Base-by-base conservation (phyloP, 2,797 vertebrate genomes). In the Coranthus polyacanthus region DNA sequence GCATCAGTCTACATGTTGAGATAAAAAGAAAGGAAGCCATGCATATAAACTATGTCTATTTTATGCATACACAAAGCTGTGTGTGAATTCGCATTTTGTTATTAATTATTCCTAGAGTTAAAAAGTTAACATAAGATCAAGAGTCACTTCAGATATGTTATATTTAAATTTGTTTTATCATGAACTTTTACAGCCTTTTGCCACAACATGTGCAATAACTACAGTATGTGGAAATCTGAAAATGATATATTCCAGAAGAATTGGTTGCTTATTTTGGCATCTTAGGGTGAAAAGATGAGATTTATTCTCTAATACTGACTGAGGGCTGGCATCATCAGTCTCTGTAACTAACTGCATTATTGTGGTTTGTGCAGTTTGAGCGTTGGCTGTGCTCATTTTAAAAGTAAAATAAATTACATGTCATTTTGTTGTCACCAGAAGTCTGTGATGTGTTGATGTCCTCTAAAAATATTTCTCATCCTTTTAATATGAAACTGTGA, bases 251-350 rank as follows among this genome's bases (percentile, higher is more conserved):
- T 32, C 45, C 13, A 43, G 2, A 59, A 24, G 9, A 56, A 51
- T 44, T 42, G 12, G 16, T 20, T 62, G 49, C 45, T 66, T 82
- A 79, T 82, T 70, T 67, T 72, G 50, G 54, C 49, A 39, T 63
- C 53, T 29, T 42, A 22, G 52, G 56, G 51, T 16, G 41, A 53
- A 67, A 50, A 37, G 47, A 78, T 85, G 46, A 76, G 68, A 78
- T 81, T 76, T 50, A 84, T 75, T 75, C 75, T 61, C 44, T 84
- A 79, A 88, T 77, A 65, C 70, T 72, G 83, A 90, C 47, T 82
- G 78, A 87, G 76, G 73, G 74, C 56, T 72, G 53, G 51, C 50
- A 6, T 80, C 54, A 50, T 34, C 54, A 67, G 34, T 82, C 65
- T 63, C 56, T 53, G 39, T 50, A 53, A 44, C 63, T 89, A 81